Percentiles rank a stretch among this genome's conserved stretches.
These are phyloP conservation scores for Parazoanthus darwini DNA, from an alignment of 92 coral and sea anemone genomes.

Conservation along the genomic window DNA sequence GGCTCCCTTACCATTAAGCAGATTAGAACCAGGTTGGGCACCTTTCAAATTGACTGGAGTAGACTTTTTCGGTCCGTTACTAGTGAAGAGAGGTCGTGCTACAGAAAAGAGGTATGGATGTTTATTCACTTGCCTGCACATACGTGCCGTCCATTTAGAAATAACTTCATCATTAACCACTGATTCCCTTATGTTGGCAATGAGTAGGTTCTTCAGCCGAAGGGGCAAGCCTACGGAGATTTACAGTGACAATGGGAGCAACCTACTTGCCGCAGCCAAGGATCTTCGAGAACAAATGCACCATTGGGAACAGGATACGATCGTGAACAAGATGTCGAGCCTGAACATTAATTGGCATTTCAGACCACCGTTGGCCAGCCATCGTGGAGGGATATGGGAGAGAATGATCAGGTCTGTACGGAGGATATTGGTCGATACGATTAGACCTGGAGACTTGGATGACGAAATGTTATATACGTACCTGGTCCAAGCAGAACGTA, in stretches of 20 bases:
- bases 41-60: not conserved
- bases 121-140: too few relatives aligned
- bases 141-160: not conserved
- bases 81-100: conserved; percentile 6
- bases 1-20: conserved; percentile 7
- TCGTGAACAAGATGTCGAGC: conserved; percentile 1
- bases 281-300: conserved; percentile 5
- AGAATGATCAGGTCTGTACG: too few relatives aligned
- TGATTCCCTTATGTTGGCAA: conserved; percentile 1
- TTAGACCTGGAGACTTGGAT: not conserved
- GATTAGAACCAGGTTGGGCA: not conserved
- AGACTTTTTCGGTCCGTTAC: not conserved
- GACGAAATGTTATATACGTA: conserved; percentile 3
- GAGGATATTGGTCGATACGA: conserved; percentile 5
- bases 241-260: not conserved
- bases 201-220: conserved; percentile 6
- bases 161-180: conserved; percentile 3
- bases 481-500: conserved; percentile 7
- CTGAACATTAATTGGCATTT: not conserved
- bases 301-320: conserved; percentile 6
- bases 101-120: conserved; percentile 5
- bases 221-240: conserved; percentile 3
- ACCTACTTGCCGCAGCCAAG: conserved; percentile 8
- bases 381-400: not conserved
- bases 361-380: conserved; percentile 9